These are phyloP conservation scores for Sericinus montela DNA, from an alignment of 2,888 invertebrate species.

Conservation along the genomic window DNA sequence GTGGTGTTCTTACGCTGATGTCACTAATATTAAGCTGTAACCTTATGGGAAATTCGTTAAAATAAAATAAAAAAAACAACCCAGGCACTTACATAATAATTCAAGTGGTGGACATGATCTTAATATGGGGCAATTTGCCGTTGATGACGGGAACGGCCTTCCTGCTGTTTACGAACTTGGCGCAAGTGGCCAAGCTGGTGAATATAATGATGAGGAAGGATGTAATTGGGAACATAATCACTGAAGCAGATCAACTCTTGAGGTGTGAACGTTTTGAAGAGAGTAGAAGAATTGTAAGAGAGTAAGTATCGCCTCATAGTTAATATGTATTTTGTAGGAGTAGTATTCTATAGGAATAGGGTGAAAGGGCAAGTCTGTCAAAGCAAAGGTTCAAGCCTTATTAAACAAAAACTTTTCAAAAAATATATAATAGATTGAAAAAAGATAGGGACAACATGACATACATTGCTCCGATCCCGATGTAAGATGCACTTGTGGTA, in stretches of 20 bases:
- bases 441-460: too few relatives aligned
- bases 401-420: too few relatives aligned
- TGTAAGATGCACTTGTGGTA: too few relatives aligned
- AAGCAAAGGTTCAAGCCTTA: too few relatives aligned
- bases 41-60: too few relatives aligned
- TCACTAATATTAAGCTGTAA: too few relatives aligned
- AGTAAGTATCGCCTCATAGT: slow-evolving; percentile 30
- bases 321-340: too few relatives aligned
- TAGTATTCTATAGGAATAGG: too few relatives aligned
- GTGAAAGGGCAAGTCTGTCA: too few relatives aligned
- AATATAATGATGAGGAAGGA: slow-evolving; percentile 44
- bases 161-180: slow-evolving; percentile 65
- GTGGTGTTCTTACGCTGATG: neutral
- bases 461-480: too few relatives aligned
- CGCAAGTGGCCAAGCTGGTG: slow-evolving; percentile 58
- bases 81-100: slow-evolving; percentile 61
- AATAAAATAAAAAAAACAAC: too few relatives aligned
- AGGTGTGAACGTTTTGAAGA: slow-evolving; percentile 31
- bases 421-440: too few relatives aligned
- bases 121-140: slow-evolving; percentile 67
- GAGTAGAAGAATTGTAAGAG: slow-evolving; percentile 44
- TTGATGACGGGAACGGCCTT: slow-evolving; percentile 68
- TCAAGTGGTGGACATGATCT: slow-evolving; percentile 64
- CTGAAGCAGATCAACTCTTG: slow-evolving; percentile 39
- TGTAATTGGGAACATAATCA: slow-evolving; percentile 43